Percentiles rank a stretch among this genome's conserved stretches.
Conservation (phyloP, 1,140 invertebrate genomes). For the Cryptotermes secundus region DNA sequence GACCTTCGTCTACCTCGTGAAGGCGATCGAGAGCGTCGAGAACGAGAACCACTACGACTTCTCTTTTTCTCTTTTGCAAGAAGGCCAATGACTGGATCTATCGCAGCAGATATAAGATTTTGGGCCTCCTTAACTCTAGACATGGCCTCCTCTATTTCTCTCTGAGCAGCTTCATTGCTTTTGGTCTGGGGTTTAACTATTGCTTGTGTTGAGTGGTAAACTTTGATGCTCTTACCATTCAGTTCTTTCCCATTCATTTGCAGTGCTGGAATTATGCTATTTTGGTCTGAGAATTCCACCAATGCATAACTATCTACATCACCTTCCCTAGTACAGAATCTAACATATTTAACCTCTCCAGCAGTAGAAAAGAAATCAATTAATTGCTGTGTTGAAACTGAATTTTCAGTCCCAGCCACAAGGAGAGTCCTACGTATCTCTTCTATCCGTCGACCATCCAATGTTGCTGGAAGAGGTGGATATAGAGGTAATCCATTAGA, state of each 20-base stretch:
- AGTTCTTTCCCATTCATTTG: constrained; percentile 79
- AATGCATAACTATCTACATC: constrained; percentile 77
- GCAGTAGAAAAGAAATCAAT: constrained; percentile 83
- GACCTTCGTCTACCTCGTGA: constrained; percentile 58
- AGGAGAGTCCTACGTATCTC: constrained; percentile 92
- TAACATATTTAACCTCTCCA: constrained; percentile 94
- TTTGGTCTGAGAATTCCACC: constrained; percentile 93
- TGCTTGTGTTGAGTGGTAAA: constrained; percentile 86
- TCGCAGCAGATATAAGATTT: constrained; percentile 87
- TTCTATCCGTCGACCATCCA: constrained; percentile 90
- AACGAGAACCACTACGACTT: constrained; percentile 47
- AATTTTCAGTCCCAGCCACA: constrained; percentile 71
- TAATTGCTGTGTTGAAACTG: constrained; percentile 70
- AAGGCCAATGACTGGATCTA: constrained; percentile 85
- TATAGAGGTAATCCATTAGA: constrained; percentile 85
- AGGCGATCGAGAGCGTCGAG: constrained; percentile 52
- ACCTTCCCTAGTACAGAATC: constrained; percentile 83
- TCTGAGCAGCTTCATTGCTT: constrained; percentile 90
- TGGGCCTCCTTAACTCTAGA: constrained; percentile 93
- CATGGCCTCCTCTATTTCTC: constrained; percentile 97
- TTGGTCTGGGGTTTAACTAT: constrained; percentile 93
- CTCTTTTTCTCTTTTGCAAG: constrained; percentile 79
- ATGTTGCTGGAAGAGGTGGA: constrained; percentile 86
- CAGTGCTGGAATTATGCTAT: constrained; percentile 81
- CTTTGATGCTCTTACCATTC: constrained; percentile 63